These are phyloP conservation scores for Maconellicoccus hirsutus DNA, from an alignment of 1,140 invertebrate species.

Conservation along the genomic window DNA sequence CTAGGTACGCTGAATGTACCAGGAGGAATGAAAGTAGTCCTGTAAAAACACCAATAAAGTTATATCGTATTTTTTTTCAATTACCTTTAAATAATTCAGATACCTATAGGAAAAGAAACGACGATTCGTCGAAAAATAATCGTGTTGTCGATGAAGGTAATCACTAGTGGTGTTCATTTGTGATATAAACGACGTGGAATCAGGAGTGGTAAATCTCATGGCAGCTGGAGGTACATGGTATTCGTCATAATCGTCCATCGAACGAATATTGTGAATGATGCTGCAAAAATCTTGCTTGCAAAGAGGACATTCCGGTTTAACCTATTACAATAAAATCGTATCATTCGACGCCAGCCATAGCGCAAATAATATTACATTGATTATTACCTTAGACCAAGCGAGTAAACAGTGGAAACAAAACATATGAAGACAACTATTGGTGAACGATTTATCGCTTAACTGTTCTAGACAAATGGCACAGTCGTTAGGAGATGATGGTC, in stretches of 20 bases:
- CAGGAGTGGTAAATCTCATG: neutral
- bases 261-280: constrained; percentile 84
- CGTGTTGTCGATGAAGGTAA: neutral
- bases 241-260: constrained; percentile 75
- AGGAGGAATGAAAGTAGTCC: neutral
- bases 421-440: constrained; percentile 80
- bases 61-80: neutral
- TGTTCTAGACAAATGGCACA: constrained; percentile 84
- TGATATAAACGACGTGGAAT: too few relatives aligned
- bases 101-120: constrained; percentile 7
- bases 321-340: constrained; percentile 38
- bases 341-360: too few relatives aligned
- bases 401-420: constrained; percentile 86
- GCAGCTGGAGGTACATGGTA: constrained; percentile 46
- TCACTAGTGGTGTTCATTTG: too few relatives aligned
- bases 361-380: too few relatives aligned
- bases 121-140: neutral
- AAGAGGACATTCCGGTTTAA: constrained; percentile 85
- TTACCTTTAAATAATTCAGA: neutral
- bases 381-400: constrained; percentile 79
- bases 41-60: neutral
- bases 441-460: constrained; percentile 76
- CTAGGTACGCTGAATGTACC: neutral
- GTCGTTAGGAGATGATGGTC: constrained; percentile 53
- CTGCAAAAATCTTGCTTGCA: constrained; percentile 84